Conservation (phyloP, 2,888 invertebrate species). For the Drosophila algonquin region DNA sequence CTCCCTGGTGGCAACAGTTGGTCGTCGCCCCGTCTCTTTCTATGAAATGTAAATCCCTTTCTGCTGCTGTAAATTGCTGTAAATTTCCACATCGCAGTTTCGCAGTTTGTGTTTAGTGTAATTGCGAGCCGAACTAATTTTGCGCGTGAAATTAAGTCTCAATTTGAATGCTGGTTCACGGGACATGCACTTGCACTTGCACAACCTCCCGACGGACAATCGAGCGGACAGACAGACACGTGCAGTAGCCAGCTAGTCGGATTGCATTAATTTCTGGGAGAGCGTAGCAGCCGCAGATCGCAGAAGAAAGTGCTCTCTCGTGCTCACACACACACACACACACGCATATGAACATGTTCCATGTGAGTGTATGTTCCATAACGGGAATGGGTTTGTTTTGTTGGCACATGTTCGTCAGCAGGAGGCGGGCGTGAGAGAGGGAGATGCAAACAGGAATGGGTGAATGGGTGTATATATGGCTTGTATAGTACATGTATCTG, state of each 20-base stretch:
- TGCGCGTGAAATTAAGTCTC: slow-evolving; percentile 28
- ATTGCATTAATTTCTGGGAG: background rate
- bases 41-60: background rate
- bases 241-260: background rate
- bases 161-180: slow-evolving; percentile 27
- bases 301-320: background rate
- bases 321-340: too few relatives aligned
- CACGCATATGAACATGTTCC: too few relatives aligned
- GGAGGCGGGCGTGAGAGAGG: background rate
- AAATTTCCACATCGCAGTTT: background rate
- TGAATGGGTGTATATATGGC: background rate
- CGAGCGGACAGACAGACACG: background rate
- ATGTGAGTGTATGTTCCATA: background rate
- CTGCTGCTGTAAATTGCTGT: background rate
- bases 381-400: background rate
- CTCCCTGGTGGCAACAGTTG: slow-evolving; percentile 4
- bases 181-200: slow-evolving; percentile 26
- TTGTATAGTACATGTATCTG: background rate
- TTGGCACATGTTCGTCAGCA: background rate
- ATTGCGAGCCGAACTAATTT: slow-evolving; percentile 7
- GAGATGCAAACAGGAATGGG: background rate
- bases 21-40: background rate
- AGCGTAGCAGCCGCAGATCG: too few relatives aligned
- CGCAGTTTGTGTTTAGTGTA: slow-evolving; percentile 1
- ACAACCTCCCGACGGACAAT: background rate